Evolutionary conservation across 2,113 vertebrate genomes (phyloP), one percentile per base, ranked within the genome.

Genomic region (Limanda limanda): DNA sequence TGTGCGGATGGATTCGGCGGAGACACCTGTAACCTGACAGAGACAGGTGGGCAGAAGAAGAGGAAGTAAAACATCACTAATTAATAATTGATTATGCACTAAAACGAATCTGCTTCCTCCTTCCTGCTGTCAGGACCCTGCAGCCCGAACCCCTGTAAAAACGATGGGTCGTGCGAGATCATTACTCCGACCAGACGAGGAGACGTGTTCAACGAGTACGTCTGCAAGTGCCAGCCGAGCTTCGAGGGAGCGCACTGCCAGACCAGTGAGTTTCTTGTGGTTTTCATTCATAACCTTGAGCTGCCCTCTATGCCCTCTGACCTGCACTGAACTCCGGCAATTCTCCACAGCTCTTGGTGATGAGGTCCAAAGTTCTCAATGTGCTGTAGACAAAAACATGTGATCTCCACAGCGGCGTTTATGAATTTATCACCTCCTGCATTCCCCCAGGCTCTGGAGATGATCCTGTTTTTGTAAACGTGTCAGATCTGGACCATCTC

Each of bases 161-260:
- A 97, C 4, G 91, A 96, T 0, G 97, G 93, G 0, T 80, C 89
- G 0, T 99, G 98, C 55, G 91, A 95, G 84, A 79, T 95, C 63
- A 72, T 93, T 3, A 64, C 91, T 0, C 92, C 87, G 0, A 76
- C 83, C 15, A 93, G 95, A 25, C 92, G 97, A 17, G 97, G 97
- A 0, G 97, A 99, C 0, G 94, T 96, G 81, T 99, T 98, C 86
- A 93, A 89, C 0, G 93, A 95, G 57, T 99, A 97, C 60, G 6
- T 94, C 88, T 99, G 98, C 95, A 94, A 90, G 51, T 99, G 98
- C 79, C 93, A 91, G 0, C 76, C 55, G 0, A 97, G 96, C 1
- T 99, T 95, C 0, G 87, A 93, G 13, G 98, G 98, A 25, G 84
- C 67, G 69, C 95, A 97, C 92, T 99, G 98, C 88, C 97, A 98